Base-by-base conservation (phyloP, 2,888 invertebrate species). In the Linnaemya tessellans region DNA sequence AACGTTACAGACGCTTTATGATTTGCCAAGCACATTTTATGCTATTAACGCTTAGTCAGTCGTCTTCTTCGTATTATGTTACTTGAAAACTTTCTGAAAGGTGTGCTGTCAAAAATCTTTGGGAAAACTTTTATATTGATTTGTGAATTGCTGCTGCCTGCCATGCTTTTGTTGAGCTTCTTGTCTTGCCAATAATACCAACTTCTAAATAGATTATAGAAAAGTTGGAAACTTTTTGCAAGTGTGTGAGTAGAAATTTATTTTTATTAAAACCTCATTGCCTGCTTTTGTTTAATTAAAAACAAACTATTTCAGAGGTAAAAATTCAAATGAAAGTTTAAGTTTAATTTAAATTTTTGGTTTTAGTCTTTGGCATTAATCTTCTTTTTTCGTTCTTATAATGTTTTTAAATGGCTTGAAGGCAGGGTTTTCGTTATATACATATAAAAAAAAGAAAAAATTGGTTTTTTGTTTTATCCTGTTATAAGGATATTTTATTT, bases 101-200 rank as follows among this genome's bases (percentile, higher is more conserved):
- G 25, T 25, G 8, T 56, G 56, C 25, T n/a, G 3, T 15, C 4
- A 30, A 30, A 56, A 30, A 30, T 60, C 3, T 43, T n/a, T 0
- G 13, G 15, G 5, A 30, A 58, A 78, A 60, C 49, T 68, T 79
- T 68, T 49, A 22, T 70, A 70, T 70, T 25, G 62, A 79, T 79
- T 62, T 70, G 49, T 51, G 30, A 25, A 1, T 58, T 46, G 18
- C n/a, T 56, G 62, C 70, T 79, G 5, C 62, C 70, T 79, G 5
- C 70, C 70, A 62, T 79, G 70, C 51, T 62, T 62, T 58, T 62
- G 8, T 15, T 20, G 2, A 25, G 15, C 18, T 35, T 11, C 41
- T 54, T 64, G 10, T 35, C 30, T 60, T 13, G 9, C 4, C 3
- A n/a, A 11, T 51, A 41, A 30, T 15, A 25, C 8, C 41, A 75